A percentile compares a stretch with the other conserved stretches of the same genome.
Evolutionary conservation across 2,888 invertebrate species (phyloP).

Genomic region (Erannis defoliaria): DNA sequence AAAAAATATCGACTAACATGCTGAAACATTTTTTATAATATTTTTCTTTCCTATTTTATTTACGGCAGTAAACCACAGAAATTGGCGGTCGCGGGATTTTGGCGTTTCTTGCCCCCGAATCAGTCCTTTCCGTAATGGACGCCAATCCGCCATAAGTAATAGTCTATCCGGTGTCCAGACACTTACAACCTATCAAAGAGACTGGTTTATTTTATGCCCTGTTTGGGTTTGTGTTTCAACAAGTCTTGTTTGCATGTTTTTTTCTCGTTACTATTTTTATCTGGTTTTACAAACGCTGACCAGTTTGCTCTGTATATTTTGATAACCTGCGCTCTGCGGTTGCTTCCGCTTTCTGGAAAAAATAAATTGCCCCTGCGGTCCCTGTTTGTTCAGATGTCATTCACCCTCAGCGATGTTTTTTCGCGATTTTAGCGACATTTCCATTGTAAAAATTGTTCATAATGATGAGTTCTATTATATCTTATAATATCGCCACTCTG

Average conservation of each 20-base stretch:
- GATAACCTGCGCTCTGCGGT: too few species aligned
- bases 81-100: constrained; percentile 34
- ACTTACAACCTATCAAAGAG: constrained; percentile 46
- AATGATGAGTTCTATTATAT: too few species aligned
- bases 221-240: constrained; percentile 45
- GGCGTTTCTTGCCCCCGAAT: constrained; percentile 42
- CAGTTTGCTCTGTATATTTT: background rate
- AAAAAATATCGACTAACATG: too few species aligned
- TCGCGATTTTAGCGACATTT: too few species aligned
- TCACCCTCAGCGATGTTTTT: too few species aligned
- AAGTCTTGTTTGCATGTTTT: constrained; percentile 34
- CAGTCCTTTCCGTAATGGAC: constrained; percentile 56
- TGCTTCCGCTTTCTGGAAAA: too few species aligned
- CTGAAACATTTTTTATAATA: background rate
- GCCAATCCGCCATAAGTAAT: constrained; percentile 59
- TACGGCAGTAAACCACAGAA: constrained; percentile 22
- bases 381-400: too few species aligned
- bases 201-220: constrained; percentile 46
- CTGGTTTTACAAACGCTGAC: background rate
- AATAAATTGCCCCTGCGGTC: too few species aligned
- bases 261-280: constrained; percentile 11
- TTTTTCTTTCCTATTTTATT: background rate
- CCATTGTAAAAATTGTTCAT: too few species aligned
- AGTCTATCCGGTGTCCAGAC: constrained; percentile 50
- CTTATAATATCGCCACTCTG: too few species aligned